Base-by-base conservation (phyloP, 2,797 vertebrate genomes). In the Acanthurus leucopareius region DNA sequence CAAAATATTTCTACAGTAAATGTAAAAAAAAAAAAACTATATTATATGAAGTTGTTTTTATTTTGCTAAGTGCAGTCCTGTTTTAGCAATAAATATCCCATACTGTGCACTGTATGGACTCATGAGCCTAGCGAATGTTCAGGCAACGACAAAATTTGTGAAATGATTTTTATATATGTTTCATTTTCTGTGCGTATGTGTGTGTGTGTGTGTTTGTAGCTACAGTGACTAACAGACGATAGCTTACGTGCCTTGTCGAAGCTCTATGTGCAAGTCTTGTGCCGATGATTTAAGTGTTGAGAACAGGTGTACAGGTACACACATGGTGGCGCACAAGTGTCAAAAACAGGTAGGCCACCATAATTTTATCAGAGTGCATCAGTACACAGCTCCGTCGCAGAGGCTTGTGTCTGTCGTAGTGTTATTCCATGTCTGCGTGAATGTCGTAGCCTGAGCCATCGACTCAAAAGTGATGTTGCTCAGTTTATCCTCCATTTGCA, bases 71-170 rank as follows among this genome's bases (percentile, higher is more conserved):
- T 91, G 81, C 86, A 64, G 90, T 93, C 82, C 64, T 74, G 93
- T 93, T 92, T 93, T 91, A 93, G 94, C 92, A 94, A 93, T 94
- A 94, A 93, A 72, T 88, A 76, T 84, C 66, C 80, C 88, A 85
- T 85, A 84, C 88, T 19, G 68, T 81, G 88, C 76, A 44, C 71
- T 14, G 78, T 90, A 65, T 75, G 89, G 85, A 89, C 80, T 59
- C 71, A 58, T 73, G 63, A 83, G 52, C 49, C 68, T 80, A 32
- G 78, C 68, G 73, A 42, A 69, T 69, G 60, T 86, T 75, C 83
- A 82, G 77, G 84, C 75, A 56, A 69, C 65, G 74, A 73, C 32
- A 49, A 65, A 59, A 60, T 69, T 81, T 20, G 65, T 86, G 80
- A 76, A 65, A 53, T 38, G 0, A 65, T 61, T 44, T 56, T 20